phyloP scores from a whole-genome alignment of 2,797 vertebrate species.

The Lacerta viridis region DNA sequence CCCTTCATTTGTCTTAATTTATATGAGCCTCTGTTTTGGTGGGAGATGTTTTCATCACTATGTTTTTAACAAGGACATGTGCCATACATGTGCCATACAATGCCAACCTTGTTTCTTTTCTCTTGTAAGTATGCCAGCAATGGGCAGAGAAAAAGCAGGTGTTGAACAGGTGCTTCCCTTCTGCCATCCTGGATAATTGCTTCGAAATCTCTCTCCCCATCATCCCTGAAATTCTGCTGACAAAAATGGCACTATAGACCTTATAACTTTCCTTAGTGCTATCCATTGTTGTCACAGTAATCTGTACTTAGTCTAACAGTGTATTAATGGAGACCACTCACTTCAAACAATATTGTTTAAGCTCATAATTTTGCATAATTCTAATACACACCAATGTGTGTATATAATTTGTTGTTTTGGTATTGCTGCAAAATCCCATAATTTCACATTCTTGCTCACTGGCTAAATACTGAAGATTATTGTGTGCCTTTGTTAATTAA shows the following conservation, averaged over 20 bases:
- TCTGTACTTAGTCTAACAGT: neutral
- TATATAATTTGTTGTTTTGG: neutral
- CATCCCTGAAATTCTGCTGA: neutral
- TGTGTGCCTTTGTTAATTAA: constrained; percentile 22
- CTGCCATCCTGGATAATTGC: neutral
- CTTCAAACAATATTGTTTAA: neutral
- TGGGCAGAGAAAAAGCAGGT: neutral
- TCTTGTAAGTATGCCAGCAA: neutral
- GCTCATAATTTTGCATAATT: neutral
- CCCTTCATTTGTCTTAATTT: constrained; percentile 50
- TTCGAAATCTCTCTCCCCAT: neutral
- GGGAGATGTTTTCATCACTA: constrained; percentile 35
- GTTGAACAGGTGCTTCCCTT: no score
- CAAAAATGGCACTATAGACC: constrained; percentile 5
- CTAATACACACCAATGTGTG: neutral
- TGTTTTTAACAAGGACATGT: constrained; percentile 34
- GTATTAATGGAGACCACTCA: neutral
- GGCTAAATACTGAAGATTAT: neutral
- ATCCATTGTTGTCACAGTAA: neutral
- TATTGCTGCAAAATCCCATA: neutral
- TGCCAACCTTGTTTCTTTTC: constrained; percentile 38
- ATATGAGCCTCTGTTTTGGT: constrained; percentile 36
- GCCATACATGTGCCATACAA: neutral
- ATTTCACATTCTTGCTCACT: neutral
- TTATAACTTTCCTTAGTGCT: constrained; percentile 24